These are phyloP conservation scores for Phycodurus eques DNA, from an alignment of 2,113 vertebrate species.

Conservation along the genomic window DNA sequence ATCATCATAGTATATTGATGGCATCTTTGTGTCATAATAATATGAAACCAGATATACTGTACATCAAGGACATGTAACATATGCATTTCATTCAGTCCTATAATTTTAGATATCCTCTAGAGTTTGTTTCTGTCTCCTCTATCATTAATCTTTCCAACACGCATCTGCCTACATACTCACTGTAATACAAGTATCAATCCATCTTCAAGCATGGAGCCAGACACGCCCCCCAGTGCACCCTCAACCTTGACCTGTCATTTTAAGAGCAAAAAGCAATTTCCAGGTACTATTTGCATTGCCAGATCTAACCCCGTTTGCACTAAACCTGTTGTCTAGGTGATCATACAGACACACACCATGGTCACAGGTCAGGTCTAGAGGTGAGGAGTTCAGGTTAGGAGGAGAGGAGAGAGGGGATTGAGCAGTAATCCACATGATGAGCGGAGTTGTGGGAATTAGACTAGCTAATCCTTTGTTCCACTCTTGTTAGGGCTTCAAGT, in stretches of 20 bases:
- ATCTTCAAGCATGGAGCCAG: slow-evolving; percentile 8
- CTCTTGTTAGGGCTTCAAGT: slow-evolving; percentile 32
- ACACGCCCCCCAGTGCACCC: slow-evolving; percentile 15
- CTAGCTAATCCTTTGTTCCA: slow-evolving; percentile 43
- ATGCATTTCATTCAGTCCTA: not conserved
- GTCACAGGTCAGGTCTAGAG: slow-evolving; percentile 42
- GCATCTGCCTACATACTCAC: slow-evolving; percentile 12
- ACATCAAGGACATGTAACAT: not conserved
- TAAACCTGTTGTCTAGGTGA: slow-evolving; percentile 57
- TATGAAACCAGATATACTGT: not conserved
- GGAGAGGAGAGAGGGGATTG: slow-evolving; percentile 47
- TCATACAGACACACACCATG: slow-evolving; percentile 38
- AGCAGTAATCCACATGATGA: slow-evolving; percentile 66
- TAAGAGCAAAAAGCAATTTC: slow-evolving; percentile 49
- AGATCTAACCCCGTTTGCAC: slow-evolving; percentile 39
- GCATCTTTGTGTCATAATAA: not conserved
- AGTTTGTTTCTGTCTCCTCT: slow-evolving; percentile 28
- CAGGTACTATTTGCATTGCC: slow-evolving; percentile 43
- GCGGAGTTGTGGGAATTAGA: slow-evolving; percentile 51
- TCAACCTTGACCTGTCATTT: slow-evolving; percentile 56
- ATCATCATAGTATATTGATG: no score
- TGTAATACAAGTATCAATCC: slow-evolving; percentile 14
- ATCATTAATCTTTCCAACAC: slow-evolving; percentile 14
- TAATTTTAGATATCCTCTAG: not conserved
- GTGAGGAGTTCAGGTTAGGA: slow-evolving; percentile 47